These are phyloP conservation scores for Cyclura pinguis DNA, from an alignment of 2,797 vertebrate species.

Conservation along the genomic window DNA sequence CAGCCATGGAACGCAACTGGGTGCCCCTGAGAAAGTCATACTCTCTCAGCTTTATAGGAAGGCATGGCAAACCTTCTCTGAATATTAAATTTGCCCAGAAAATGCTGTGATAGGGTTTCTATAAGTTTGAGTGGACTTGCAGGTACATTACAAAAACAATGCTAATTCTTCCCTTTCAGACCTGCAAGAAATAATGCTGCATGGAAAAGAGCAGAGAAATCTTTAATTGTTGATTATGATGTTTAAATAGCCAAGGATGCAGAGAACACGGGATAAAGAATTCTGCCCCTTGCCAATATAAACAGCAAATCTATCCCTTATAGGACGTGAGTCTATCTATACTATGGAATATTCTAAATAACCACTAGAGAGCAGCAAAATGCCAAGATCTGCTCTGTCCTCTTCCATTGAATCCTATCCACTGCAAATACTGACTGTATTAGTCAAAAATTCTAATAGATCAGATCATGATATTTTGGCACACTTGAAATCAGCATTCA, in stretches of 20 bases:
- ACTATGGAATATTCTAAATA: neutral
- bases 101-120: too few species aligned
- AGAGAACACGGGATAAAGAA: neutral
- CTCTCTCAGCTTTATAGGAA: too few species aligned
- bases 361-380: constrained; percentile 67
- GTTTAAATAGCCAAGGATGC: neutral
- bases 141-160: neutral
- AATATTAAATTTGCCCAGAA: too few species aligned
- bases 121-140: too few species aligned
- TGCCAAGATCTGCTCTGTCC: neutral
- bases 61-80: too few species aligned
- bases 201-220: too few species aligned
- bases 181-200: neutral
- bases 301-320: neutral
- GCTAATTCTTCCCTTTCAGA: neutral
- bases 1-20: too few species aligned
- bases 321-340: too few species aligned
- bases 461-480: too few species aligned
- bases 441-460: neutral
- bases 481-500: neutral
- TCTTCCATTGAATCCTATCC: neutral
- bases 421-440: neutral
- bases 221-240: too few species aligned
- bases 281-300: too few species aligned
- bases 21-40: too few species aligned